Percentiles rank a stretch among this genome's conserved stretches.
phyloP scores from a whole-genome alignment of 2,113 vertebrate species.

The Paraplagusia blochii region DNA sequence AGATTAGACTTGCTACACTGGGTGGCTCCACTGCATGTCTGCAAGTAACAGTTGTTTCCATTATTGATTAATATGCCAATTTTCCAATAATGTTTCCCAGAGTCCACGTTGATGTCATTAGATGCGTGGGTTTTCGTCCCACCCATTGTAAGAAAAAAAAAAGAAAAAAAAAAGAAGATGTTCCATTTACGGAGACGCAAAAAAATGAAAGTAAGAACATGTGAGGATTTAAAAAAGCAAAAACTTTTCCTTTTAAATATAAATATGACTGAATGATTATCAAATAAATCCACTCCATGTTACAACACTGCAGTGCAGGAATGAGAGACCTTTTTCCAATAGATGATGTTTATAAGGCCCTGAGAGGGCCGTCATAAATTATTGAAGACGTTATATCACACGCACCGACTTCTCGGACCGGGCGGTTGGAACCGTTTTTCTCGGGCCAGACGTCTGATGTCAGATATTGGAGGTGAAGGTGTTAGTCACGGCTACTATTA shows the following conservation, averaged over 20 bases:
- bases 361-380: background rate
- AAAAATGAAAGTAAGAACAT: background rate
- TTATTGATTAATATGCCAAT: background rate
- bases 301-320: background rate
- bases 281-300: slow-evolving; percentile 1
- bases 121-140: background rate
- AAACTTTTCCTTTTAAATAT: background rate
- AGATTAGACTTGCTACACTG: background rate
- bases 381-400: background rate
- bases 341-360: slow-evolving; percentile 1
- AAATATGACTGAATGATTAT: background rate
- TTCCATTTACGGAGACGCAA: background rate
- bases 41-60: background rate
- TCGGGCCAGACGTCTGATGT: background rate
- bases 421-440: background rate
- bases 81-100: background rate
- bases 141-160: background rate
- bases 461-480: background rate
- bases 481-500: background rate
- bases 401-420: background rate
- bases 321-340: background rate
- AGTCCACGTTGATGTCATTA: background rate
- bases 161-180: too few relatives aligned
- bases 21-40: background rate
- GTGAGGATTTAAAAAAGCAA: slow-evolving; percentile 1